Base-by-base conservation (phyloP, 2,113 vertebrate species). In the Sprattus sprattus region DNA sequence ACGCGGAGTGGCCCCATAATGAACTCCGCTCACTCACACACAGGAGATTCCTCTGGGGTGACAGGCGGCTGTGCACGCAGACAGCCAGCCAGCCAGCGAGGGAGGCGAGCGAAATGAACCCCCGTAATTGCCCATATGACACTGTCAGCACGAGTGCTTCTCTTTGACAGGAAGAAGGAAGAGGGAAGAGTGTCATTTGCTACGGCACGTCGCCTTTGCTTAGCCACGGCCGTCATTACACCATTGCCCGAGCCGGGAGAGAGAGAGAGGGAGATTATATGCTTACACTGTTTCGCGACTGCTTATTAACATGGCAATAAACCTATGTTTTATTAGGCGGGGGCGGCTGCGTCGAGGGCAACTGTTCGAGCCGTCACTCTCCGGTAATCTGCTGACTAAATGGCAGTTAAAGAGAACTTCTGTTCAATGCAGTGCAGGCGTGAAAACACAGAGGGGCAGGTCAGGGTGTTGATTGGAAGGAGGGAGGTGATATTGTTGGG, bases 261-360 rank as follows among this genome's bases (percentile, higher is more conserved):
- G 64, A 28, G 64, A n/a, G n/a, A 39, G 67, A 2, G 67, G 10
- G 28, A 44, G 81, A 54, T 60, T 49, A 75, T 44, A 49, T 15
- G 7, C 57, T 83, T 57, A 13, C 2, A 16, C 64, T 52, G 39
- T 20, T 32, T 78, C 78, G 85, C 46, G 45, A 32, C 60, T 80
- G 47, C 81, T 83, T 11, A 85, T 82, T 52, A 25, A 85, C 47
- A 80, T 45, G 67, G 64, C 84, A 64, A 86, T 84, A 82, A 88
- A 83, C 32, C 52, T 32, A 11, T 78, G 67, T 81, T 85, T 86
- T 28, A 64, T 82, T 45, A 86, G 25, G 75, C 32, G 4, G 46
- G 32, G 71, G 39, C 71, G 13, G 71, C 28, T 78, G 44, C 32
- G 15, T 11, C 11, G 71, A 78, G 25, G 71, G 25, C 32, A 15